Evolutionary conservation across 2,113 vertebrate genomes (phyloP), one percentile per base, ranked within the genome.

Genomic region (Indri indri): DNA sequence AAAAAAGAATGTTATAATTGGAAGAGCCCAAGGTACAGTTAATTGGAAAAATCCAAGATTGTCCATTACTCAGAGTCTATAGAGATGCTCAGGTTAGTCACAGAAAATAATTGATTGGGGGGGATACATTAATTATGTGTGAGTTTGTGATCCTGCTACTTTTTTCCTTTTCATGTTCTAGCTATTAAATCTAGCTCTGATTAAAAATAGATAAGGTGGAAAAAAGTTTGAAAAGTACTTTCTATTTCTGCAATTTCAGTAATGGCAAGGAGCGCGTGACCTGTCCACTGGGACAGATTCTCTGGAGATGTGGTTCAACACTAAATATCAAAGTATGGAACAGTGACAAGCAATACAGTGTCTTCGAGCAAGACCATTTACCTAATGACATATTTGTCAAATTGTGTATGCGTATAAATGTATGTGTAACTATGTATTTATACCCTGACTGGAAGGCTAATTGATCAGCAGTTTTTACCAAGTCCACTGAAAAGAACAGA

Each of bases 391-490:
- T 71, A 83, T 37, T 92, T 54, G 65, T 85, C 89, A 74, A 40
- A 23, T 70, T 94, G 87, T 83, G 47, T 47, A 47, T 47, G 47
- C 11, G 47, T 47, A 47, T 47, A 47, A 47, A 47, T 47, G 47
- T 94, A 79, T 79, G 50, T 70, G 47, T 89, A 54, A 74, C 40
- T 77, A 30, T 83, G 14, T 89, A 54, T 18, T 17, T 18, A 54
- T 54, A 88, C 65, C 74, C 90, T 89, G 77, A 68, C 66, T 94
- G 40, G 70, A 94, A 92, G 74, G 37, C 47, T 95, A 92, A 95
- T 88, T 96, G 45, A 4, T 97, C 80, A 98, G 94, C 90, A 98
- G 84, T 97, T 98, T 97, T 97, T 88, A 91, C 37, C 5, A 94
- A 0, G 1, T 95, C 71, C 13, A 84, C 18, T 8, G 54, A 93